phyloP scores from a whole-genome alignment of 2,888 invertebrate species.

The Rosalia funebris region DNA sequence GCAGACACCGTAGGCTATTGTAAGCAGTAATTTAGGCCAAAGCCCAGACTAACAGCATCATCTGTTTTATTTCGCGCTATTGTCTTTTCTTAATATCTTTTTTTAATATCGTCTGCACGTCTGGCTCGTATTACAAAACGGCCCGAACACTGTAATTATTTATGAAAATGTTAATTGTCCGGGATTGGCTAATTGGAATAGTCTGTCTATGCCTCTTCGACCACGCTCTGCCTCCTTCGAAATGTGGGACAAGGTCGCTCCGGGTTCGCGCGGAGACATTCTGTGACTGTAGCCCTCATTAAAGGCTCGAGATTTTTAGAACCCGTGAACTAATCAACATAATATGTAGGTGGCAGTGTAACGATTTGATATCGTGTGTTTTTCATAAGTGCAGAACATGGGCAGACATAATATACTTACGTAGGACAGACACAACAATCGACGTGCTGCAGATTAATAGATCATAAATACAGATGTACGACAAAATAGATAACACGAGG shows the following conservation, averaged over 20 bases:
- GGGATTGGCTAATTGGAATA: slow-evolving; percentile 18
- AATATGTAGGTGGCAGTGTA: no score
- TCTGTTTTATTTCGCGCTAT: slow-evolving; percentile 29
- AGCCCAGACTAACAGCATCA: slow-evolving; percentile 22
- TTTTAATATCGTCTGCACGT: slow-evolving; percentile 25
- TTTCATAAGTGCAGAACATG: not conserved
- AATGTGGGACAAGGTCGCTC: slow-evolving; percentile 18
- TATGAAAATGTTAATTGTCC: slow-evolving; percentile 25
- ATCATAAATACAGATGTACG: slow-evolving; percentile 4
- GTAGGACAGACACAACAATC: slow-evolving; percentile 23
- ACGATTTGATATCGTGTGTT: not conserved
- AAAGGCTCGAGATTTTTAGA: slow-evolving; percentile 6
- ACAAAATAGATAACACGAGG: slow-evolving; percentile 17
- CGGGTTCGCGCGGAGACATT: not conserved
- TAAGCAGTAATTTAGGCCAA: slow-evolving; percentile 28
- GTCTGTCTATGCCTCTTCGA: slow-evolving; percentile 13
- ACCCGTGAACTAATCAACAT: not conserved
- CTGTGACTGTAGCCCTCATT: not conserved
- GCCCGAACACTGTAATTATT: slow-evolving; percentile 15
- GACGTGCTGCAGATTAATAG: slow-evolving; percentile 11
- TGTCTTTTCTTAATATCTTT: slow-evolving; percentile 27
- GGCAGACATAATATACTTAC: slow-evolving; percentile 11
- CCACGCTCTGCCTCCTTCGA: slow-evolving; percentile 17
- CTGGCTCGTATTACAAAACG: slow-evolving; percentile 17
- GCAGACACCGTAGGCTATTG: slow-evolving; percentile 16